Percentiles rank a stretch among this genome's conserved stretches.
Evolutionary conservation across 1,140 invertebrate genomes (phyloP).

Genomic region (Telenomus remus): DNA sequence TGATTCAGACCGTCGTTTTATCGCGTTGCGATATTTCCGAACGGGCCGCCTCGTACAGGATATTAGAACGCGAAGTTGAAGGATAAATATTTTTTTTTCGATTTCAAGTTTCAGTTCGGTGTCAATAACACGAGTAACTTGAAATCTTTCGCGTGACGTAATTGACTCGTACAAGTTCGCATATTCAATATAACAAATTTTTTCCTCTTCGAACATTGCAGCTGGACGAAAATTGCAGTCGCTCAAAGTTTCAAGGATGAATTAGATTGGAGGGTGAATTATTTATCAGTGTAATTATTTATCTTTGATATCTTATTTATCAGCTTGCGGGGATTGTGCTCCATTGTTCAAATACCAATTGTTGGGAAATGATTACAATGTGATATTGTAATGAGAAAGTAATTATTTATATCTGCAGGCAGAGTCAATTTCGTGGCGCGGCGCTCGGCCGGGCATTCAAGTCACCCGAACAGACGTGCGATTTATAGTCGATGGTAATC

Average conservation of each 20-base stretch:
- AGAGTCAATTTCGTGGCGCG: background rate
- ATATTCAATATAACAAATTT: no score
- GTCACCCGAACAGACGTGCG: background rate
- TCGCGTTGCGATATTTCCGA: conserved; percentile 37
- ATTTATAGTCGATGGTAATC: no score
- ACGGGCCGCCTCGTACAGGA: conserved; percentile 5
- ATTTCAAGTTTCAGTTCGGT: background rate
- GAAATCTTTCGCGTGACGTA: no score
- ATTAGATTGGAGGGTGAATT: no score
- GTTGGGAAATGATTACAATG: background rate
- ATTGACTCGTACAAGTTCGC: no score
- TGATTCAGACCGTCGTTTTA: conserved; percentile 43
- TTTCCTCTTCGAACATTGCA: no score
- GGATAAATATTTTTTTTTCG: conserved; percentile 4
- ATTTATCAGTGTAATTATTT: no score
- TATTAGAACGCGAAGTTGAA: conserved; percentile 25
- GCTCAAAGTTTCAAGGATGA: no score
- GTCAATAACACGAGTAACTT: no score
- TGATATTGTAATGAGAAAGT: conserved; percentile 4
- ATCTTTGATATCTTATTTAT: background rate
- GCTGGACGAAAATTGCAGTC: no score
- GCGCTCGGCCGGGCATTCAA: background rate
- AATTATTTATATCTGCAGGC: conserved; percentile 1
- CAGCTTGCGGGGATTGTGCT: background rate
- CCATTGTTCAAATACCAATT: background rate